phyloP scores from a whole-genome alignment of 2,113 vertebrate genomes.

The Propithecus coquereli region DNA sequence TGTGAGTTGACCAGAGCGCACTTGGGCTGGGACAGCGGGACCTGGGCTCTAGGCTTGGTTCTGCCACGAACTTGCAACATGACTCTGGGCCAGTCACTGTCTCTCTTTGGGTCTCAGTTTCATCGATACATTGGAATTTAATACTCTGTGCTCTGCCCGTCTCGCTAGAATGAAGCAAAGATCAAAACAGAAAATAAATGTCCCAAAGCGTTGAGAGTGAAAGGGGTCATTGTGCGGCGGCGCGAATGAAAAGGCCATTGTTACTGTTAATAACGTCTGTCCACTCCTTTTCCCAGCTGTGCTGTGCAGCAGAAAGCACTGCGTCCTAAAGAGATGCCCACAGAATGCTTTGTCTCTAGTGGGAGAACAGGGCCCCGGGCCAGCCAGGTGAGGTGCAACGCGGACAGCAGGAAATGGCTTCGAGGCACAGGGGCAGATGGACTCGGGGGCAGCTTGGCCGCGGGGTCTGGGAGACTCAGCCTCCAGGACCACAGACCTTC shows the following conservation, averaged over 20 bases:
- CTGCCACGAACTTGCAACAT: neutral
- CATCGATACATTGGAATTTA: neutral
- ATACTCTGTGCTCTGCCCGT: neutral
- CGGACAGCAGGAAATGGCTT: neutral
- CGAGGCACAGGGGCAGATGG: neutral
- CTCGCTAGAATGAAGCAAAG: neutral
- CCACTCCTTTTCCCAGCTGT: neutral
- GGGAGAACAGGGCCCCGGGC: rapidly evolving
- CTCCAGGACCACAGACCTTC: neutral
- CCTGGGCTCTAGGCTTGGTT: neutral
- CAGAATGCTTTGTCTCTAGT: neutral
- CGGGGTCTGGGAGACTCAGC: neutral
- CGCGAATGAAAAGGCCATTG: neutral
- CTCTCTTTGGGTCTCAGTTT: neutral
- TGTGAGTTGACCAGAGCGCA: neutral
- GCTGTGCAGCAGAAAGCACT: neutral
- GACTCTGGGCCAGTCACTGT: neutral
- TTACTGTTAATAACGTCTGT: neutral
- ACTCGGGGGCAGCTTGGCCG: rapidly evolving
- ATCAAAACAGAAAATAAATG: neutral
- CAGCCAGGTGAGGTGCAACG: neutral
- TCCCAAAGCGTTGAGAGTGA: neutral
- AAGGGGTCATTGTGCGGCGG: neutral
- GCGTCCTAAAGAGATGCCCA: rapidly evolving
- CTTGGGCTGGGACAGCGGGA: neutral